These are phyloP conservation scores for Sinocyclocheilus anshuiensis DNA, from an alignment of 2,113 vertebrate genomes.

Conservation along the genomic window DNA sequence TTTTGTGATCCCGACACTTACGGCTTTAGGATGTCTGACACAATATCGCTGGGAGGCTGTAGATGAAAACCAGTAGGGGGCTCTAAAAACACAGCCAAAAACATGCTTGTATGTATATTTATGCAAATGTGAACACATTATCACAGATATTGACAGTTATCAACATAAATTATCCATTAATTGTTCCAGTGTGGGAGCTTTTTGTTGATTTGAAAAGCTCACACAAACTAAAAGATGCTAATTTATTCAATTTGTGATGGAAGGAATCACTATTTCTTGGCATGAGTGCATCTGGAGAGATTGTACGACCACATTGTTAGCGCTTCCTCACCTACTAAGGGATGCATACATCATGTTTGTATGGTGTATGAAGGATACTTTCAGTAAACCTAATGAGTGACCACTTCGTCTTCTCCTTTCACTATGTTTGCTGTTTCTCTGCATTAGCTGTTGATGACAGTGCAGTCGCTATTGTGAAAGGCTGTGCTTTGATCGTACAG, in stretches of 20 bases:
- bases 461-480: constrained; percentile 45
- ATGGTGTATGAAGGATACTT: constrained; percentile 43
- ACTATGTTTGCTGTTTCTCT: constrained; percentile 54
- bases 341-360: constrained; percentile 34
- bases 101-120: neutral
- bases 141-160: neutral
- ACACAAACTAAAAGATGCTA: neutral
- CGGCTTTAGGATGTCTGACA: constrained; percentile 21
- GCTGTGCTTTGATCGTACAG: constrained; percentile 53
- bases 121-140: neutral
- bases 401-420: constrained; percentile 45
- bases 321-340: neutral
- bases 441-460: constrained; percentile 53
- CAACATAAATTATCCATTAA: neutral
- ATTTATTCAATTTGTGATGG: neutral
- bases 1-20: neutral
- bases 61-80: constrained; percentile 36
- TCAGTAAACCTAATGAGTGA: constrained; percentile 67
- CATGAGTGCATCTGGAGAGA: constrained; percentile 50
- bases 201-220: neutral
- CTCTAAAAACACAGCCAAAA: neutral
- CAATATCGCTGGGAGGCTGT: neutral
- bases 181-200: neutral
- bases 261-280: neutral
- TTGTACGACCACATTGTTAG: constrained; percentile 55